Base-by-base conservation (phyloP, 2,888 invertebrate species). In the Cryptus viduatorius region DNA sequence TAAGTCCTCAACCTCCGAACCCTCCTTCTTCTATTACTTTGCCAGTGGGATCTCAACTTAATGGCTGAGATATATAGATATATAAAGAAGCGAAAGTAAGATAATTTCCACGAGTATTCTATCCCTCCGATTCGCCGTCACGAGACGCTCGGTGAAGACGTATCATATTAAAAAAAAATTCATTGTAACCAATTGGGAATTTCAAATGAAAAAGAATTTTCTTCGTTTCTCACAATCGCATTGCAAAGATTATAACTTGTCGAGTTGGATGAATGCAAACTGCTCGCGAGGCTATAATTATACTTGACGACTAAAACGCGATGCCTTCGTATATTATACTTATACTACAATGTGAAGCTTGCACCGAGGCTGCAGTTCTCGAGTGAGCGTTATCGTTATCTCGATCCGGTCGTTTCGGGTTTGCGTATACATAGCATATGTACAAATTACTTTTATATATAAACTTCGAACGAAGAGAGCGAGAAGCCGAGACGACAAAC, bases 81-180 rank as follows among this genome's bases (percentile, higher is more conserved):
- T 29, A 16, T 37, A 77, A 71, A 65, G 31, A n/a, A 50, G n/a
- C 14, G 31, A 78, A 53, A 78, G 48, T 16, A 48, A 78, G 56
- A 75, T 75, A 86, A 87, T 85, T 87, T 87, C 80, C 65, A 67
- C 69, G 84, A 88, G 83, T 87, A 86, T 87, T 86, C 84, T 84
- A 86, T 82, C 84, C 82, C 75, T 56, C 76, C 67, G 83, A 69
- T 82, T 83, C 86, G 68, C 61, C 71, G 65, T 65, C 69, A 3
- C 59, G 73, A 53, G 16, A 56, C 31, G 10, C 5, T 65, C 31
- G 8, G 19, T 12, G 14, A 29, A 12, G 19, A 19, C 16, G 46
- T 48, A 42, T 61, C 42, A 72, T 64, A 44, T 46, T 44, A 69
- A 29, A 29, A 29, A 50, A 61, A 75, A 42, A 10, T 42, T 56